Base-by-base conservation (phyloP, 2,888 invertebrate species). In the Hesperia comma region DNA sequence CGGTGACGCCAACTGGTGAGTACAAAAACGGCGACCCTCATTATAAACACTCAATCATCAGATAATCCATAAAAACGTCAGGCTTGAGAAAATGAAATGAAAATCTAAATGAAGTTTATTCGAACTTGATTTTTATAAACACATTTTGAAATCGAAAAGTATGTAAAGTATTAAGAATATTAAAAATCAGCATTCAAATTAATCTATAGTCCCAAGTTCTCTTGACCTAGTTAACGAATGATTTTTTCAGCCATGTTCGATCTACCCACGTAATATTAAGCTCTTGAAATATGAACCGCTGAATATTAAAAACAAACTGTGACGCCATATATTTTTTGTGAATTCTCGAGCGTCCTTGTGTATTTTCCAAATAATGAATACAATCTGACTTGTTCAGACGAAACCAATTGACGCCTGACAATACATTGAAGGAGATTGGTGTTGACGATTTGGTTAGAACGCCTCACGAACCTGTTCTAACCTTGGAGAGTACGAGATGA, bases 361-460 rank as follows among this genome's bases (percentile, higher is more conserved):
- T 54, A 46, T 55, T 46, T 66, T 49, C 15, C 55, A 41, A 56
- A 61, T 61, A 67, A 67, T 56, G 56, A 61, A 49, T 61, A 61
- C 55, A 56, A 55, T 61, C 67, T 49, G 49, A 67, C 40, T 67
- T 55, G 49, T 61, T 49, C 67, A 61, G 67, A 67, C 49, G 61
- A 61, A 67, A 49, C 55, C 49, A 56, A 67, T 56, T 49, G 61
- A 40, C 55, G 56, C 67, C 66, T 61, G 61, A 67, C 46, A 56
- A 67, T 61, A 67, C 55, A 49, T 17, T 40, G 53, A 26, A 40
- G 43, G 46, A 40, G 61, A 61, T 49, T 37, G 46, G 37, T 19
- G 51, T 46, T 61, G 26, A 46, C 37, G 33, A 55, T 14, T 63
- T n/a, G 17, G 15, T 46, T 26, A 12, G 33, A 43, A 33, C 10